Base-by-base conservation (phyloP, 2,888 invertebrate species). In the Apantesis nais region DNA sequence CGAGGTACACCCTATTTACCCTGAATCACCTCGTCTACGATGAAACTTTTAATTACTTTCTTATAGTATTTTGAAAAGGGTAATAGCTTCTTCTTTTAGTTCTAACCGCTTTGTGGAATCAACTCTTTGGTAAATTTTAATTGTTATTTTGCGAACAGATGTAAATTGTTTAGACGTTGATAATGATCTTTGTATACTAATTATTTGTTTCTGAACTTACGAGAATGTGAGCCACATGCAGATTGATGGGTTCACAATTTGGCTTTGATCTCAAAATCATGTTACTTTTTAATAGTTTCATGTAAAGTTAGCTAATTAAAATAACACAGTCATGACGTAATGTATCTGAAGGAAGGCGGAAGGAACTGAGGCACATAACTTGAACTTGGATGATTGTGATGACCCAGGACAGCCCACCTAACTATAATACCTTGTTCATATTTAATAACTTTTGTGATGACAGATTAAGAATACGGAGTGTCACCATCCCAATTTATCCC, bases 31-130 rank as follows among this genome's bases (percentile, higher is more conserved):
- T 76, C 73, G 73, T 83, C 80, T 83, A 80, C 78, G 84, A 82
- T 80, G 72, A 74, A 90, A 90, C 84, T 90, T 91, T 90, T 89
- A 90, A 91, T 90, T 88, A 87, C 87, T 86, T 87, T 86, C 81
- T 86, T 86, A 89, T 86, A 84, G 84, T 84, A 86, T 86, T 87
- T 86, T 82, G 84, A 86, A 83, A 83, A 83, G 81, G 83, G 86
- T 84, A 85, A 88, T 88, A 82, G 84, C 82, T 83, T 80, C 84
- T 83, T 83, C 82, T 85, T 83, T 84, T 79, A 77, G 76, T 82
- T 80, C 79, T 77, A 81, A 82, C 78, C 81, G 78, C 81, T 83
- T 81, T 84, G 82, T 76, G 69, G 75, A 79, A 83, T 78, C 74
- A 79, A 73, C 75, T 78, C 77, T 82, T 79, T 75, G 77, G 69